A percentile compares a stretch with the other conserved stretches of the same genome.
phyloP scores from a whole-genome alignment of 2,888 invertebrate species.

The Apomyelois bistriatella region DNA sequence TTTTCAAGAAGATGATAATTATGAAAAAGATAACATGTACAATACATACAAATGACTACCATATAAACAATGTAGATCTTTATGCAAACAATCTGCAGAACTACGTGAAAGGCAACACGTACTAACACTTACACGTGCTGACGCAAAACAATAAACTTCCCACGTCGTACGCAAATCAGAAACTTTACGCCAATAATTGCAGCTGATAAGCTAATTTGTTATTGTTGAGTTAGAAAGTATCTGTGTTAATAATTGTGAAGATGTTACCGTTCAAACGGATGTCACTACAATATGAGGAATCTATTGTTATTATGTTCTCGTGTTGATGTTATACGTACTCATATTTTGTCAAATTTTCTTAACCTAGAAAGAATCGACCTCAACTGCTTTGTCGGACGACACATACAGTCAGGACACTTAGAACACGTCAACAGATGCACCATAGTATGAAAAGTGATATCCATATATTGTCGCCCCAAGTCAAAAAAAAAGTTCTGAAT shows the following conservation, averaged over 20 bases:
- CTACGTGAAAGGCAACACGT: conserved; percentile 14
- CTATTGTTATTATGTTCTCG: not conserved
- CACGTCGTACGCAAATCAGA: conserved; percentile 11
- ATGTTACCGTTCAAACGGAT: not conserved
- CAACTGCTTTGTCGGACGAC: too few species aligned
- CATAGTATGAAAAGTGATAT: too few species aligned
- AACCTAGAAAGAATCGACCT: too few species aligned
- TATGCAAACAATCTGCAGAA: not conserved
- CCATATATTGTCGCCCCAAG: too few species aligned
- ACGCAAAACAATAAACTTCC: conserved; percentile 7
- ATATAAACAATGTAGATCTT: not conserved
- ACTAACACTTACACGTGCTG: not conserved
- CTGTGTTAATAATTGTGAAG: not conserved
- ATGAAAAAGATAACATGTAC: not conserved
- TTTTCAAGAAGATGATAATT: not conserved
- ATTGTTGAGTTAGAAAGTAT: conserved; percentile 4
- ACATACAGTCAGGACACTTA: too few species aligned
- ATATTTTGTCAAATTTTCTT: too few species aligned
- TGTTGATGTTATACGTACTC: too few species aligned
- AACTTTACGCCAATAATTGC: conserved; percentile 7
- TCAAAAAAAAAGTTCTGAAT: too few species aligned
- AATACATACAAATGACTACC: not conserved
- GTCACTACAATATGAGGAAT: not conserved
- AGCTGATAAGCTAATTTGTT: not conserved
- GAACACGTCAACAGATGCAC: too few species aligned